Base-by-base conservation (phyloP, 2,113 vertebrate genomes). In the Heloderma charlesbogerti region DNA sequence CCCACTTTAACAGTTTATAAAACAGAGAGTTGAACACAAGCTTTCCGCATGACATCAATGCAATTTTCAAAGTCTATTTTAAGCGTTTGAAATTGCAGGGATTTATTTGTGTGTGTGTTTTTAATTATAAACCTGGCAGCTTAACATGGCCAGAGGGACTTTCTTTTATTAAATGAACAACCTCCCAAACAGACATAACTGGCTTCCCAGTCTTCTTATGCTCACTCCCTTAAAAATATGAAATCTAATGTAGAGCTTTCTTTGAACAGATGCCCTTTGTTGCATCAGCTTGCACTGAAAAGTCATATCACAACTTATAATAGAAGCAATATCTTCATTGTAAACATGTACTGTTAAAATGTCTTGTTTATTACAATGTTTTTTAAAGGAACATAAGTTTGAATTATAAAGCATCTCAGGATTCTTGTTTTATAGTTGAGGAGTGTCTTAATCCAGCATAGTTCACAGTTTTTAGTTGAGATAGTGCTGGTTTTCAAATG, bases 71-170 rank as follows among this genome's bases (percentile, higher is more conserved):
- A 91, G 15, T 80, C 77, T 87, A 91, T 48, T 83, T 83, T 66
- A 80, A 57, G 84, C 29, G 0, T 91, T 75, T 87, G 51, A 43
- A 6, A 45, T 72, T 74, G 48, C 37, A 63, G 75, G n/a, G 34
- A 86, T 80, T 72, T 86, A 71, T 80, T 90, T 86, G 45, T 51
- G 66, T 80, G 43, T 80, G 78, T 81, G 25, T 89, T 80, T 88
- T 89, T 91, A 57, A 72, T 72, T 48, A 75, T 48, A 75, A 72
- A 66, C 37, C 37, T 87, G 69, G 69, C 67, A 83, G 67, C 40
- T 74, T 83, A 91, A 74, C 34, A 10, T 51, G 67, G 40, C 78
- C 43, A 45, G 3, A 8, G 40, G 20, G 54, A 48, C 48, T 63
- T 74, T 67, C 51, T 27, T 91, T 67, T 63, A 60, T 91, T 74